Evolutionary conservation across 92 coral and sea anemone species (phyloP).

Genomic region (Galaxea fascicularis): DNA sequence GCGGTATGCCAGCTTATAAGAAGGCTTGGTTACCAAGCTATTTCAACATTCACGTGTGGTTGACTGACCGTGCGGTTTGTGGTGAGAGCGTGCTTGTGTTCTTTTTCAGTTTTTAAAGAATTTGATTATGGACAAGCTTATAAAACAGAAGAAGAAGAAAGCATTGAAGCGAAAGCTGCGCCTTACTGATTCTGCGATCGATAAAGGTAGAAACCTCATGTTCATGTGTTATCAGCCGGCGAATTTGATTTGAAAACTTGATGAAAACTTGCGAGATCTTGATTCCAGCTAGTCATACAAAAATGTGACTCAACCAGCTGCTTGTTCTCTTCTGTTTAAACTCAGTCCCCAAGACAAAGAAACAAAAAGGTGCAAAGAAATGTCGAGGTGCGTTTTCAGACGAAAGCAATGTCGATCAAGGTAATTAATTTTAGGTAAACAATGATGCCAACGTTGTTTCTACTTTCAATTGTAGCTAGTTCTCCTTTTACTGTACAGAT

Average conservation of each 20-base stretch:
- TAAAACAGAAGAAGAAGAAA: constrained; percentile 39
- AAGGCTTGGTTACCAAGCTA: constrained; percentile 22
- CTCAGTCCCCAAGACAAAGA: constrained; percentile 14
- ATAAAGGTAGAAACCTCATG: constrained; percentile 28
- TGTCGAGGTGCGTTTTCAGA: background rate
- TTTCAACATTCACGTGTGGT: constrained; percentile 8
- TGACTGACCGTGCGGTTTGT: background rate
- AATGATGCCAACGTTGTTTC: background rate
- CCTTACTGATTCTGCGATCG: constrained; percentile 2
- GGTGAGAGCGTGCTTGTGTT: background rate
- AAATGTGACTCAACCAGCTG: background rate
- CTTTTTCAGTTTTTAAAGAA: background rate
- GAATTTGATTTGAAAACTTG: background rate
- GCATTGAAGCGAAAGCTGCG: constrained; percentile 16
- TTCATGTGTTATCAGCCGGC: too few relatives aligned
- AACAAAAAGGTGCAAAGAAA: background rate
- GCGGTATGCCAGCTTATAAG: background rate
- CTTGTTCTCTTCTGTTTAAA: background rate
- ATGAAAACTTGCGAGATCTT: background rate
- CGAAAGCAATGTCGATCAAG: constrained; percentile 3
- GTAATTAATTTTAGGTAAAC: background rate
- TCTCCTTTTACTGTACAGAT: too few relatives aligned
- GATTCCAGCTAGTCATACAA: background rate
- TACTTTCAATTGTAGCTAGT: too few relatives aligned
- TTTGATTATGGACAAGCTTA: constrained; percentile 10